phyloP scores from a whole-genome alignment of 2,797 vertebrate genomes.

The Acanthurus tractus region DNA sequence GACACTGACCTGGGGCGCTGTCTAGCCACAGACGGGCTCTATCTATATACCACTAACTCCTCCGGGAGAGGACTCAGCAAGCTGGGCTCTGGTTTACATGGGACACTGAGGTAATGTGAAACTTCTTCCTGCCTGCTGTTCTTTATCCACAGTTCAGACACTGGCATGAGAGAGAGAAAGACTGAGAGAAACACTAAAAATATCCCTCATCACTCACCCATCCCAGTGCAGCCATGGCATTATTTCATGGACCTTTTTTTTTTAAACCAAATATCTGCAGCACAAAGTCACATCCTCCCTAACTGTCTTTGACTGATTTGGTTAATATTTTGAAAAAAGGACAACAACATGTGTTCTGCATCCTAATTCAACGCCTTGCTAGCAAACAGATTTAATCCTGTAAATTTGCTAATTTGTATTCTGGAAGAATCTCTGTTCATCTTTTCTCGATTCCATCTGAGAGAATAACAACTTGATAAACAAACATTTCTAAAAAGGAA shows the following conservation, averaged over 20 bases:
- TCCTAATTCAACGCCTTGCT: slow-evolving; percentile 25
- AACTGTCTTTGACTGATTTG: slow-evolving; percentile 40
- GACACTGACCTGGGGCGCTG: slow-evolving; percentile 98
- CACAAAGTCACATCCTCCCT: slow-evolving; percentile 19
- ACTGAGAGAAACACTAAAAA: slow-evolving; percentile 50
- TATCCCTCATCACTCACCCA: slow-evolving; percentile 49
- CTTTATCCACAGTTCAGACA: slow-evolving; percentile 58
- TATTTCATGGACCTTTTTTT: slow-evolving; percentile 53
- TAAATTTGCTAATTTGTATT: not conserved
- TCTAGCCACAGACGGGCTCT: slow-evolving; percentile 95
- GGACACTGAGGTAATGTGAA: slow-evolving; percentile 93
- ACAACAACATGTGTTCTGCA: slow-evolving; percentile 14
- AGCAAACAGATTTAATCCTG: slow-evolving; percentile 15
- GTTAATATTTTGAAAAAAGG: slow-evolving; percentile 24
- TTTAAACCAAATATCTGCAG: slow-evolving; percentile 22
- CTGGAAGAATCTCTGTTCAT: not conserved
- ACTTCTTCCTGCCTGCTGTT: slow-evolving; percentile 41
- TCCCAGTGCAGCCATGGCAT: slow-evolving; percentile 16
- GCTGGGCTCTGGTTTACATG: slow-evolving; percentile 96
- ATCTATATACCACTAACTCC: slow-evolving; percentile 98
- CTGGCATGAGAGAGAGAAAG: slow-evolving; percentile 30
- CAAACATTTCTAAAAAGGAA: slow-evolving; percentile 10
- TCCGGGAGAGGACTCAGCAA: slow-evolving; percentile 98
- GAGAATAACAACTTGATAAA: slow-evolving; percentile 10
- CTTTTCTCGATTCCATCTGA: not conserved